phyloP scores from a whole-genome alignment of 2,113 vertebrate genomes.

The Mesitornis unicolor region DNA sequence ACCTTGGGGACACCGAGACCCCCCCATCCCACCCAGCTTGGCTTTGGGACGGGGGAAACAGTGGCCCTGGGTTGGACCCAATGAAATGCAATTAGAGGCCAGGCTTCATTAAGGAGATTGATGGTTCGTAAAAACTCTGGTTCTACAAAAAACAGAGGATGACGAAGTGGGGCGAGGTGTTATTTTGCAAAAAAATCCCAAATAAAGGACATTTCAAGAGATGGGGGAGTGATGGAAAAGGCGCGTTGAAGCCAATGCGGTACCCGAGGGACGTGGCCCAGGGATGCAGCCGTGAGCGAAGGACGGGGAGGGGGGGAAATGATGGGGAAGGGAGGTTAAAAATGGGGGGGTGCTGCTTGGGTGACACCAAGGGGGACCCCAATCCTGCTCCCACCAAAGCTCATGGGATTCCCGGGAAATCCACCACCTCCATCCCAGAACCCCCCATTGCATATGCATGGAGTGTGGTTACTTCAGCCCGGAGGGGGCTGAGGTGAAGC shows the following conservation, averaged over 20 bases:
- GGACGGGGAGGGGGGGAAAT: accelerated
- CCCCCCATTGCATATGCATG: too few relatives aligned
- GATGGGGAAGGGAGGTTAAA: background rate
- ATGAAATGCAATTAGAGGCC: accelerated
- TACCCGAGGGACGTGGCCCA: accelerated
- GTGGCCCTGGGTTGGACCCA: background rate
- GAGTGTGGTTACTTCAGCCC: background rate
- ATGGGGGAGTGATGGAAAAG: accelerated
- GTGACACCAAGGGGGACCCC: too few relatives aligned
- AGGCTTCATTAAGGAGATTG: accelerated
- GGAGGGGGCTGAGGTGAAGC: background rate
- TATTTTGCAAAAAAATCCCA: too few relatives aligned
- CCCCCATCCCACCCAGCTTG: accelerated
- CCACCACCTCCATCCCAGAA: accelerated
- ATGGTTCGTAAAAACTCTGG: too few relatives aligned
- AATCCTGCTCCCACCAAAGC: accelerated
- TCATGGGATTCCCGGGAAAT: accelerated
- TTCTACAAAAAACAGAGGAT: too few relatives aligned
- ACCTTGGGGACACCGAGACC: background rate
- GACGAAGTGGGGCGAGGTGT: background rate
- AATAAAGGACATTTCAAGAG: accelerated
- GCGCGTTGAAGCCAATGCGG: accelerated
- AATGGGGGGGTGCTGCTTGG: background rate
- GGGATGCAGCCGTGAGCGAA: accelerated
- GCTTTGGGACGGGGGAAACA: background rate